Base-by-base conservation (phyloP, 2,113 vertebrate genomes). In the Malurus melanocephalus region DNA sequence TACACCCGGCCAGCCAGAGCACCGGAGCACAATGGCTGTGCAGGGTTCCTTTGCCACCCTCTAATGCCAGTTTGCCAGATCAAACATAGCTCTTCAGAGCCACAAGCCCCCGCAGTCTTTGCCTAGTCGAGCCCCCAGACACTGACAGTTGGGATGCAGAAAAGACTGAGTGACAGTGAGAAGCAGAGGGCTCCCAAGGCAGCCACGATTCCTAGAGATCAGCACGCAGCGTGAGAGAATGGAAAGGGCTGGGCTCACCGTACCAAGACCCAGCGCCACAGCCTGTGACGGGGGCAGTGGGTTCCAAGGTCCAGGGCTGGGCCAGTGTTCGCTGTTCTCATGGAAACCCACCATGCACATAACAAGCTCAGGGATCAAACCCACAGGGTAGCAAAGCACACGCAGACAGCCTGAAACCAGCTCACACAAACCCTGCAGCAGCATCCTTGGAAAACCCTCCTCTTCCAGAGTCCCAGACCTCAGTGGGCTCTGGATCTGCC, bases 261-360 rank as follows among this genome's bases (percentile, higher is more conserved):
- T 0, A 24, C 35, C 0, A 0, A 77, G 42, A 67, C 7, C 43
- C 77, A 33, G 7, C 0, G 0, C 10, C 3, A 0, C 0, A 0
- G 30, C 51, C 75, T 9, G 0, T 0, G 0, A 20, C 0, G 1
- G 1, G 9, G 14, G 18, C 49, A 61, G 32, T 0, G 0, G 28
- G 22, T 42, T 22, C 78, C 0, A 0, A 40, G 40, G 16, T 10
- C 43, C 2, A 1, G 38, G 60, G 13, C 43, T 2, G 35, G 15
- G 23, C n/a, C 75, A 57, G 49, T 1, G 1, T 42, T 60, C 6
- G 0, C 3, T 30, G 76, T 57, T 57, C 18, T 17, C 71, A 61
- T 7, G 40, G 32, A 78, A 78, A 32, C 35, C 22, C 60, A 49
- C 7, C 1, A 0, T 0, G 13, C 59, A 30, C 35, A 43, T 40